Conservation (phyloP, 2,113 vertebrate species). For the Myxocyprinus asiaticus region DNA sequence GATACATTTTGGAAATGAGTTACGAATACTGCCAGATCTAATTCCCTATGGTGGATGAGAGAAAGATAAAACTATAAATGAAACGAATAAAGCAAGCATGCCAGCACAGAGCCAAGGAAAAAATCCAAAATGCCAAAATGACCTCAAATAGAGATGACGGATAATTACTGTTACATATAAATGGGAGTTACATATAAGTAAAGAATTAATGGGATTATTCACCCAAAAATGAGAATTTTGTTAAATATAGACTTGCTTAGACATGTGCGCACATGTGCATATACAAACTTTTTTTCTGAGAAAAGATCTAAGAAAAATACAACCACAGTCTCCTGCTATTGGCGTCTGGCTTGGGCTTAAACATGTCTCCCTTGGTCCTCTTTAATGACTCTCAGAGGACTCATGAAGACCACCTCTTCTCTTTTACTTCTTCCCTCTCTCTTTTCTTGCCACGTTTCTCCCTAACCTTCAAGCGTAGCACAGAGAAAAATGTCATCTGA, state of each 20-base stretch:
- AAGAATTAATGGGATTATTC: not conserved
- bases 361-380: constrained; percentile 58
- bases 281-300: no score
- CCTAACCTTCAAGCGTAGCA: constrained; percentile 47
- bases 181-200: no score
- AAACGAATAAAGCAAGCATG: no score
- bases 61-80: not conserved
- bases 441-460: constrained; percentile 21
- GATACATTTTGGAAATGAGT: constrained; percentile 58
- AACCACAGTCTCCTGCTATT: no score
- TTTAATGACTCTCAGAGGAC: constrained; percentile 55
- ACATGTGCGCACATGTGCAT: no score
- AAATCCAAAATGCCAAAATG: no score
- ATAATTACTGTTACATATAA: no score
- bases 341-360: constrained; percentile 25
- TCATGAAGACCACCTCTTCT: constrained; percentile 44
- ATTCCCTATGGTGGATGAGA: not conserved
- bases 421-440: no score
- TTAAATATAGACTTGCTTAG: constrained; percentile 21
- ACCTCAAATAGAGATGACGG: no score
- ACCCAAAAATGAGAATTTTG: constrained; percentile 6
- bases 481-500: constrained; percentile 43
- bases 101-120: no score
- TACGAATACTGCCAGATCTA: constrained; percentile 43
- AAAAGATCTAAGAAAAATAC: no score